These are phyloP conservation scores for Microchrysa polita DNA, from an alignment of 2,888 invertebrate genomes.

Conservation along the genomic window DNA sequence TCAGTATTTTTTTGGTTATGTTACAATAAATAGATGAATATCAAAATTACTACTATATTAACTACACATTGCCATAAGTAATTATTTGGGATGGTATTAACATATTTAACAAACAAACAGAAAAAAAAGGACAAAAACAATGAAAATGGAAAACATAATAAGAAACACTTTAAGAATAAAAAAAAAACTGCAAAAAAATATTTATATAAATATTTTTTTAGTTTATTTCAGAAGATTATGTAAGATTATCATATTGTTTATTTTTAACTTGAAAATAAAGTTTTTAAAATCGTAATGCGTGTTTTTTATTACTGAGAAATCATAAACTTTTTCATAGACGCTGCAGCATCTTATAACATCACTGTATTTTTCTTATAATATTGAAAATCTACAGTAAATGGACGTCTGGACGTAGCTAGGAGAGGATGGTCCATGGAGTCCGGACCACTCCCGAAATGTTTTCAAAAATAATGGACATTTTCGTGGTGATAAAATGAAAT, in stretches of 20 bases:
- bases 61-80: constrained; percentile 8
- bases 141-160: neutral
- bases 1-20: constrained; percentile 28
- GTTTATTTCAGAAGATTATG: constrained; percentile 60
- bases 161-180: constrained; percentile 47
- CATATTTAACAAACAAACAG: constrained; percentile 1
- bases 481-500: too few relatives aligned
- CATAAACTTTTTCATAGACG: too few relatives aligned
- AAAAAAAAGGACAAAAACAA: constrained; percentile 1
- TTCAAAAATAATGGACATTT: too few relatives aligned
- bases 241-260: constrained; percentile 63
- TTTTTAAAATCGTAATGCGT: constrained; percentile 63
- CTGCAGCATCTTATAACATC: too few relatives aligned
- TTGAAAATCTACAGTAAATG: too few relatives aligned
- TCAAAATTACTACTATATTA: constrained; percentile 28
- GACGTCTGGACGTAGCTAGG: too few relatives aligned
- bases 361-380: too few relatives aligned
- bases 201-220: constrained; percentile 52
- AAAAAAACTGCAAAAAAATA: constrained; percentile 51
- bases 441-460: too few relatives aligned
- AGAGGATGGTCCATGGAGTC: too few relatives aligned
- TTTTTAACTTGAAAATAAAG: constrained; percentile 66
- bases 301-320: too few relatives aligned
- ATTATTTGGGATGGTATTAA: constrained; percentile 39
- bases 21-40: constrained; percentile 31